Base-by-base conservation (phyloP, 2,113 vertebrate genomes). In the Gracilinanus agilis region DNA sequence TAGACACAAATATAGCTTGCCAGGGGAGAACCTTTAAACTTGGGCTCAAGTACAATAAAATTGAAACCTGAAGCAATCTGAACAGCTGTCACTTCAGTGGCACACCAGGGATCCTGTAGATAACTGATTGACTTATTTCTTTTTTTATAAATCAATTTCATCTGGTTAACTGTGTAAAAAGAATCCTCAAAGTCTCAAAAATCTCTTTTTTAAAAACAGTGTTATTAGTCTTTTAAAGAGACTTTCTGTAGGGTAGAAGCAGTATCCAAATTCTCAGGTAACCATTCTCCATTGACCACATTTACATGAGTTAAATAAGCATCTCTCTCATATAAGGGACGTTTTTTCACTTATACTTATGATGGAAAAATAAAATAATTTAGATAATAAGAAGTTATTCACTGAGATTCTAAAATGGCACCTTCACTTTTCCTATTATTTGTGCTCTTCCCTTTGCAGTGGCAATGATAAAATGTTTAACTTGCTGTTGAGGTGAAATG, bases 401-500 rank as follows among this genome's bases (percentile, higher is more conserved):
- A 53, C 4, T 95, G 53, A 55, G 23, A 53, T 55, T 95, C 54
- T 97, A 92, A 93, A 89, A 40, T 19, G 53, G 90, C n/a, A 89
- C 8, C 9, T 54, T 7, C 21, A 67, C 49, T 92, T 93, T 95
- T 93, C 44, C 67, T 94, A 53, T 44, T 67, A 90, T 92, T 96
- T 95, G 90, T 55, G 3, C 91, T 44, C 94, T 92, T 34, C 27
- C 91, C 53, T 94, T 92, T 93, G 94, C 54, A 90, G n/a, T 88
- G 11, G 19, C 49, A 23, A 3, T 94, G 11, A 96, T 94, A 92
- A 92, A 54, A 91, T 53, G 88, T n/a, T 55, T 10, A 92, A 0
- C 94, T 95, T 55, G 49, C 61, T 93, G 88, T 95, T 92, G 93
- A 94, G 53, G 94, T 90, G 54, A 94, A 92, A 91, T 90, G 6